These are phyloP conservation scores for Periparus ater DNA, from an alignment of 2,797 vertebrate genomes.

Conservation along the genomic window DNA sequence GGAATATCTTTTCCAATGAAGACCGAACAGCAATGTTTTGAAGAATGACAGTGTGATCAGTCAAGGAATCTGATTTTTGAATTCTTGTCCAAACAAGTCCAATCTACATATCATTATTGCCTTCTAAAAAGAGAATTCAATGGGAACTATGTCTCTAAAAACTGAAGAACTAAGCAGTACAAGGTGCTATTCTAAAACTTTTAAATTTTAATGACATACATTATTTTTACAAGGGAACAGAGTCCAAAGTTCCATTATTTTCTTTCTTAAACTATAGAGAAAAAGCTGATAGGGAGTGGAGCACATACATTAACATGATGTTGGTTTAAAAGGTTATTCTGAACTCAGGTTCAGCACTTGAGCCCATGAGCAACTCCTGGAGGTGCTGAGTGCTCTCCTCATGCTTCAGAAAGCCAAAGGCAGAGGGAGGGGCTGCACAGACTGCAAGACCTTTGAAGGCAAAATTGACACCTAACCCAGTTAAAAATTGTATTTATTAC, in stretches of 20 bases:
- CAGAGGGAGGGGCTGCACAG: background rate
- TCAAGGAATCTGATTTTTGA: constrained; percentile 62
- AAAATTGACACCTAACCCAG: background rate
- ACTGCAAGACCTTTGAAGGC: background rate
- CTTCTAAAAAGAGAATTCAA: constrained; percentile 64
- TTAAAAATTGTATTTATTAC: background rate
- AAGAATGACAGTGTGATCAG: constrained; percentile 54
- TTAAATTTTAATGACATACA: background rate
- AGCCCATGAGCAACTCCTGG: background rate
- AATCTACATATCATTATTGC: constrained; percentile 57
- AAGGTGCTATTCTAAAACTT: constrained; percentile 48
- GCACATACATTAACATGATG: background rate
- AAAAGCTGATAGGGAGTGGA: background rate
- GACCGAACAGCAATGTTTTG: constrained; percentile 5
- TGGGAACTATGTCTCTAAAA: constrained; percentile 37
- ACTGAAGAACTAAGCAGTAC: constrained; percentile 18
- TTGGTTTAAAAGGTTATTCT: background rate
- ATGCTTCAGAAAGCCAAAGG: background rate
- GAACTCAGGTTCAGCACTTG: background rate
- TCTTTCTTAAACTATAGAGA: background rate
- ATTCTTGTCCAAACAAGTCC: constrained; percentile 67
- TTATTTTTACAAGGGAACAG: background rate
- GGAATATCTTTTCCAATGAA: constrained; percentile 31
- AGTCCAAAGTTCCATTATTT: background rate
- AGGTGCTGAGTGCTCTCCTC: background rate